Conservation (phyloP, 2,797 vertebrate species). For the Lacerta agilis region DNA sequence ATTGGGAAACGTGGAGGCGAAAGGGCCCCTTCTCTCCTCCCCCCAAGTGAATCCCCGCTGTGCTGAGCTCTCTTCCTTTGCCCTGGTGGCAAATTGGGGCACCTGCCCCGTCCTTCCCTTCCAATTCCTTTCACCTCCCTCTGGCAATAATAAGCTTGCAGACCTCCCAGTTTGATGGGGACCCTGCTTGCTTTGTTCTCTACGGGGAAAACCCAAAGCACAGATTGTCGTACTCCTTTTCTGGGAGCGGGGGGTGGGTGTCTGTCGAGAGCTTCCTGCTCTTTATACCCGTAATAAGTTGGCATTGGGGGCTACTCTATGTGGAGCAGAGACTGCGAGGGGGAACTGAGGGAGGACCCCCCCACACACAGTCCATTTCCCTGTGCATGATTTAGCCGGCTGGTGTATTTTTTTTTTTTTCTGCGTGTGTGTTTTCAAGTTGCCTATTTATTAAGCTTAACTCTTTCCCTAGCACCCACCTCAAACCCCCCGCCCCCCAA, state of each 20-base stretch:
- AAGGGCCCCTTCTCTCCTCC: background rate
- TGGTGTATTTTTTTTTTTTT: background rate
- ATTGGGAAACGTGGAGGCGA: background rate
- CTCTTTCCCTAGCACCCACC: no score
- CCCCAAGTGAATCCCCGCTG: background rate
- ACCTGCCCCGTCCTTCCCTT: background rate
- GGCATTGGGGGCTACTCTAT: background rate
- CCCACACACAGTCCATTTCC: fast-evolving
- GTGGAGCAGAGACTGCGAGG: no score
- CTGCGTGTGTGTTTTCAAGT: conserved; percentile 38
- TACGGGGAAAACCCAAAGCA: no score
- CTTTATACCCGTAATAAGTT: background rate
- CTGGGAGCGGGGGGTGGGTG: no score
- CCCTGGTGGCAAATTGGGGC: background rate
- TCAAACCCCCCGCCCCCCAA: background rate
- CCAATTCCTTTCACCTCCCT: background rate
- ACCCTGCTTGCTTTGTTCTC: background rate
- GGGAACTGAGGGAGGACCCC: no score
- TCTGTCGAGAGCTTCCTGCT: background rate
- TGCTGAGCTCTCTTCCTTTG: background rate
- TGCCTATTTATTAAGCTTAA: conserved; percentile 70
- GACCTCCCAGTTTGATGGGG: no score
- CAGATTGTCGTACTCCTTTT: background rate
- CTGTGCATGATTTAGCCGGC: background rate
- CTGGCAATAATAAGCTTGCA: background rate